These are phyloP conservation scores for Gadus macrocephalus DNA, from an alignment of 2,113 vertebrate genomes.

Conservation along the genomic window DNA sequence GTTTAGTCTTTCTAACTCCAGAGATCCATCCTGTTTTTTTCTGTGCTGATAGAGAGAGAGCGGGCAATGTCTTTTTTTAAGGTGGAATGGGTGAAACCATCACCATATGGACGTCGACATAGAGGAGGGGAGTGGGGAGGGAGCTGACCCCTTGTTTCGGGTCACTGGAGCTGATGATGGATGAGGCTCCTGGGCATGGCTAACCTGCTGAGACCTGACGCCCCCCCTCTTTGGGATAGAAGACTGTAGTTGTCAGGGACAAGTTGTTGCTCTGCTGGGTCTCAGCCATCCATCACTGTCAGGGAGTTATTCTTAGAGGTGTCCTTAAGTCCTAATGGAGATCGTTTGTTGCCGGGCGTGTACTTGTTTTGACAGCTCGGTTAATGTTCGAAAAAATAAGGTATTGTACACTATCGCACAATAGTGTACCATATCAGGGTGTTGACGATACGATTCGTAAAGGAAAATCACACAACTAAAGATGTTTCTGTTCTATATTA, in stretches of 20 bases:
- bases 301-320: conserved; percentile 9
- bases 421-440: too few relatives aligned
- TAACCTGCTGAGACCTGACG: conserved; percentile 30
- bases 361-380: too few relatives aligned
- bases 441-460: too few relatives aligned
- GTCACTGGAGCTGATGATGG: conserved; percentile 45
- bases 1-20: too few relatives aligned
- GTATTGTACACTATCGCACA: too few relatives aligned
- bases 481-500: too few relatives aligned
- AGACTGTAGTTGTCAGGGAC: conserved; percentile 50
- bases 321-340: conserved; percentile 28
- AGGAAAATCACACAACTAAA: too few relatives aligned
- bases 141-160: conserved; percentile 17
- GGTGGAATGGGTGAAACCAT: neutral
- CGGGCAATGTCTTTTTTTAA: too few relatives aligned
- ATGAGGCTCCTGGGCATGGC: conserved; percentile 47
- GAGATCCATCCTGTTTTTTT: too few relatives aligned
- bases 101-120: neutral
- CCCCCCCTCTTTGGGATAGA: conserved; percentile 16
- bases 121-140: neutral
- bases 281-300: conserved; percentile 29
- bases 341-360: conserved; percentile 48
- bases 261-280: conserved; percentile 39
- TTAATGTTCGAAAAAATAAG: too few relatives aligned
- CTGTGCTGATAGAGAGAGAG: too few relatives aligned